phyloP scores from a whole-genome alignment of 2,797 vertebrate species.

The Distichodus sexfasciatus region DNA sequence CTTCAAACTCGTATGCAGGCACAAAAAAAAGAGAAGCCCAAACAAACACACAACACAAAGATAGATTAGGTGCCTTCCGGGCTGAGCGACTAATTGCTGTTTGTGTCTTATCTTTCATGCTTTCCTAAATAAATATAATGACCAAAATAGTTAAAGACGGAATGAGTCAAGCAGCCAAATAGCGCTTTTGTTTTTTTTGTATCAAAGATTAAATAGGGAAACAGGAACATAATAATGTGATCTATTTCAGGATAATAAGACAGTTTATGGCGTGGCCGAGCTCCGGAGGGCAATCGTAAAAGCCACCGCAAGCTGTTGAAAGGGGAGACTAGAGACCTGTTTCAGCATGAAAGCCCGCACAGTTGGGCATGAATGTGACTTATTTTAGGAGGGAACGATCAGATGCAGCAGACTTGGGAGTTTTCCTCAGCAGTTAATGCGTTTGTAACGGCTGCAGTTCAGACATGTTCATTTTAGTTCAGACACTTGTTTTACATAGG shows the following conservation, averaged over 20 bases:
- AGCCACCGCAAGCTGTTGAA: conserved; percentile 70
- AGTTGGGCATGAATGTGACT: conserved; percentile 26
- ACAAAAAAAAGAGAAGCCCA: neutral
- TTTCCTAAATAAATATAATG: conserved; percentile 20
- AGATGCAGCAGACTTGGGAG: neutral
- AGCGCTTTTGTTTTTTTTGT: conserved; percentile 42
- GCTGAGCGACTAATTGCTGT: conserved; percentile 14
- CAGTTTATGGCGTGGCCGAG: conserved; percentile 57
- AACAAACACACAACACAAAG: neutral
- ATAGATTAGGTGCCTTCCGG: conserved; percentile 23
- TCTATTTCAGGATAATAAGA: conserved; percentile 72
- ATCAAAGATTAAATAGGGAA: conserved; percentile 51
- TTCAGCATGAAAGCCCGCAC: conserved; percentile 65
- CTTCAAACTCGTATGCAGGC: conserved; percentile 33
- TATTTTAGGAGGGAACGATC: conserved; percentile 27
- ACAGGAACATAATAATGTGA: conserved; percentile 67
- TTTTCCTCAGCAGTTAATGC: conserved; percentile 9
- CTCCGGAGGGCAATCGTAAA: conserved; percentile 68
- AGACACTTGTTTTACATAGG: neutral
- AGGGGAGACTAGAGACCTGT: conserved; percentile 62
- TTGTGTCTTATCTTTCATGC: conserved; percentile 19
- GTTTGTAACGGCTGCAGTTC: neutral
- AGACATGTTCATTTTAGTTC: neutral
- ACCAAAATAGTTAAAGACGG: conserved; percentile 23
- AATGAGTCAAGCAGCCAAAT: conserved; percentile 34